Evolutionary conservation across 2,113 vertebrate species (phyloP).

Genomic region (Hippocampus barbouri): DNA sequence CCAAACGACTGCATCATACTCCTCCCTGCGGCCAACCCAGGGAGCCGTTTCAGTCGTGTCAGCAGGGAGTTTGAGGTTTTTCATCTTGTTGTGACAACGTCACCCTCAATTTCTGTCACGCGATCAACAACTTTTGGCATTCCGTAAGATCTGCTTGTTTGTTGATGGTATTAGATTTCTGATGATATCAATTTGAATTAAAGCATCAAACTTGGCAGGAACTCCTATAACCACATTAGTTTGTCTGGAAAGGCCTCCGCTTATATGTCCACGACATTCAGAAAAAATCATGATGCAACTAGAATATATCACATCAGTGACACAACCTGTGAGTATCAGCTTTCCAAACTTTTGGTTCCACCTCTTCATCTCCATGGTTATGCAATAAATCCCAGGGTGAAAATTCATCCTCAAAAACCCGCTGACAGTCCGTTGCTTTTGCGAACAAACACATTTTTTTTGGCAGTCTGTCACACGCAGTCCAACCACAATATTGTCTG

Average conservation of each 20-base stretch:
- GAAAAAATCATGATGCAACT: slow-evolving; percentile 7
- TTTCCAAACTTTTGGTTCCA: slow-evolving; percentile 2
- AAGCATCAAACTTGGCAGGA: slow-evolving; percentile 25
- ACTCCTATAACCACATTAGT: slow-evolving; percentile 13
- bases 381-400: neutral
- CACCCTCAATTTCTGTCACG: slow-evolving; percentile 13
- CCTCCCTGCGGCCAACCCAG: slow-evolving; percentile 10
- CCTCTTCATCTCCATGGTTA: slow-evolving; percentile 3
- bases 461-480: slow-evolving; percentile 14
- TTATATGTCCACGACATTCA: slow-evolving; percentile 7
- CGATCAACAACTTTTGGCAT: slow-evolving; percentile 24
- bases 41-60: slow-evolving; percentile 40
- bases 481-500: slow-evolving; percentile 37
- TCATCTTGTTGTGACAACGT: slow-evolving; percentile 39
- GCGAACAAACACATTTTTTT: slow-evolving; percentile 9
- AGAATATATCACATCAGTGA: slow-evolving; percentile 2
- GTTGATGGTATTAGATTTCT: slow-evolving; percentile 45
- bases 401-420: slow-evolving; percentile 16
- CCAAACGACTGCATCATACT: slow-evolving; percentile 55
- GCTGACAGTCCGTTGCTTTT: slow-evolving; percentile 5
- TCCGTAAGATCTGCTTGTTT: slow-evolving; percentile 38
- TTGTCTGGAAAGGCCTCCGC: slow-evolving; percentile 1
- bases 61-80: slow-evolving; percentile 21
- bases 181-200: slow-evolving; percentile 38
- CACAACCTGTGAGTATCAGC: neutral